Evolutionary conservation across 1,140 invertebrate species (phyloP).

Genomic region (Rhopalosiphum padi): DNA sequence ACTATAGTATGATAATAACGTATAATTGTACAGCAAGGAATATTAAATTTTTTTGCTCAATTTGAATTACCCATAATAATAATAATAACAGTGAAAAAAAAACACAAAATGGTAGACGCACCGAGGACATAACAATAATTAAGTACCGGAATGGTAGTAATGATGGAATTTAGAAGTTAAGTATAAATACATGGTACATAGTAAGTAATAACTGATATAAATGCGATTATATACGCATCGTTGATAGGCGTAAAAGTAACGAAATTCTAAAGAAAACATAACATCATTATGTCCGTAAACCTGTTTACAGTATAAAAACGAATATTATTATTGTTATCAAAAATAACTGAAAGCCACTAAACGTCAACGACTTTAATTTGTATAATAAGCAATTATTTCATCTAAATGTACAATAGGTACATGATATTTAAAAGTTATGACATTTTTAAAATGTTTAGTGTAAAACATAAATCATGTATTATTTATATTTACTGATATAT

Average conservation of each 20-base stretch:
- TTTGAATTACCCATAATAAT: background rate
- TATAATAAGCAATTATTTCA: background rate
- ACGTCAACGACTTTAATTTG: background rate
- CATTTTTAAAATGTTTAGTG: background rate
- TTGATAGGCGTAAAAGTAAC: background rate
- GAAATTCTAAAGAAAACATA: background rate
- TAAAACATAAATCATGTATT: background rate
- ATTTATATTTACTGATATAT: background rate
- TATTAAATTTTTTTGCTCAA: background rate
- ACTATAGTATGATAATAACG: background rate
- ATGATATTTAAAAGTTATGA: background rate
- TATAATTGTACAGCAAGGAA: background rate
- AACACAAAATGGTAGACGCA: background rate
- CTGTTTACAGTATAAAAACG: background rate
- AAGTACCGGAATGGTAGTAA: background rate
- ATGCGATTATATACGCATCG: background rate
- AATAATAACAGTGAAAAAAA: background rate
- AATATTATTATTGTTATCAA: background rate
- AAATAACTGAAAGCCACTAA: background rate
- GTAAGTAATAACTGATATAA: background rate
- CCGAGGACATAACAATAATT: background rate
- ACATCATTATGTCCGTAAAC: background rate
- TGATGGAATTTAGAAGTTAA: background rate
- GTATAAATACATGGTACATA: background rate
- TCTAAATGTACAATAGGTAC: background rate